These are phyloP conservation scores for Typhlichthys eigenmanni DNA, from an alignment of 2,797 vertebrate genomes.

Conservation along the genomic window DNA sequence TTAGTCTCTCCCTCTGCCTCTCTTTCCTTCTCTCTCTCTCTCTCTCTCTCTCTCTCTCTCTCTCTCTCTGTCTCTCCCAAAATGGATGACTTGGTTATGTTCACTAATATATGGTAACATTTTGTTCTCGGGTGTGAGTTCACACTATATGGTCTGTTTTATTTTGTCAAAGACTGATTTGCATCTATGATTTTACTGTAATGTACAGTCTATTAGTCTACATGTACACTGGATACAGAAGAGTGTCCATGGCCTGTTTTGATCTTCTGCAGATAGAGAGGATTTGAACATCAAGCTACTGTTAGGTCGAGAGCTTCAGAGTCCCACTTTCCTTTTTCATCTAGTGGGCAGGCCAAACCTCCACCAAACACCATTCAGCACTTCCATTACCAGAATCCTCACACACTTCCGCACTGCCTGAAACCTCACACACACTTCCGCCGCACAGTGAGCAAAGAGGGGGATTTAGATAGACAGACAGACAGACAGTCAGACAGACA, in stretches of 20 bases:
- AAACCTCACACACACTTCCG: conserved; percentile 34
- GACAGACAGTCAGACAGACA: too few relatives aligned
- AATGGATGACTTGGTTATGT: too few relatives aligned
- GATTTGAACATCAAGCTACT: conserved; percentile 15
- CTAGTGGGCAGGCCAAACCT: conserved; percentile 45
- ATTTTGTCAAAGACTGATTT: too few relatives aligned
- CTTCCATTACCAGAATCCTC: conserved; percentile 35
- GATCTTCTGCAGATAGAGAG: conserved; percentile 7
- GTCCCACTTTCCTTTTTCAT: conserved; percentile 42
- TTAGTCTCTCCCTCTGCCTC: neutral
- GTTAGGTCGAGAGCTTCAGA: conserved; percentile 31
- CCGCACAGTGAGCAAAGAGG: conserved; percentile 46
- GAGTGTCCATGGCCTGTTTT: conserved; percentile 5
- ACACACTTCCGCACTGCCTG: conserved; percentile 41
- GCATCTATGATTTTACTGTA: too few relatives aligned
- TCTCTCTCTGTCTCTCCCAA: neutral
- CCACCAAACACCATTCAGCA: conserved; percentile 59
- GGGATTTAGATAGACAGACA: neutral
- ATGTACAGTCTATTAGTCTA: too few relatives aligned
- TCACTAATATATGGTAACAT: too few relatives aligned
- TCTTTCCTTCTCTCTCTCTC: neutral
- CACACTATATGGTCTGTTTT: conserved; percentile 1
- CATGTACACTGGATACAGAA: neutral
- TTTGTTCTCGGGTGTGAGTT: too few relatives aligned
- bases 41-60: neutral